Evolutionary conservation across 2,113 vertebrate genomes (phyloP), one percentile per base, ranked within the genome.

Genomic region (Astatotilapia flaviijosephi): DNA sequence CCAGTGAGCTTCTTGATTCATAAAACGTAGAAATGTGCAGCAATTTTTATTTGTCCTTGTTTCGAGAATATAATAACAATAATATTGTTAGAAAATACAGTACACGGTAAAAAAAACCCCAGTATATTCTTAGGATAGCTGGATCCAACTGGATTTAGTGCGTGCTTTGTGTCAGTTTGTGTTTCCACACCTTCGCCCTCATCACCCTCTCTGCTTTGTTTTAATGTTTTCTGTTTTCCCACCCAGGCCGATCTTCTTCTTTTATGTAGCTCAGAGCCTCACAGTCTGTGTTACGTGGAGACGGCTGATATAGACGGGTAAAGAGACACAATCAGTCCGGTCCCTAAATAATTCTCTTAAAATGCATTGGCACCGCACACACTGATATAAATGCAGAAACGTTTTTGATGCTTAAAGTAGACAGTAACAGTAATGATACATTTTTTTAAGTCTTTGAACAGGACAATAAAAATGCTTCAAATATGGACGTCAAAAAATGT

Each of bases 251-350:
- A 99, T 73, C 37, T 99, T 90, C 96, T 99, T 33, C 90, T 99
- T 82, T 96, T 99, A 45, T 94, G 96, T 94, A 99, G 97, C 90
- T 97, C 98, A 0, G 98, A 99, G 92, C 97, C 97, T 88, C 98
- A 97, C 95, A 99, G 99, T 93, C 85, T 99, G 79, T 99, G 98
- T 94, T 98, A 98, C 0, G 96, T 99, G 92, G 98, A 99, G 94
- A 99, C 99, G 0, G 96, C 97, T 0, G 98, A 99, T 89, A 98
- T 99, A 0, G 99, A 99, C 0, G 98, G 99, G 98, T 99, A 95
- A 62, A 77, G 53, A 60, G 21, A 80, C 19, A 75, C 12, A 11
- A 4, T 23, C n/a, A 42, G 19, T 56, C 62, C 5, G 37, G n/a
- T 58, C 6, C 75, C 11, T 33, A 51, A 83, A 62, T 33, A 47